These are phyloP conservation scores for Drosophila repletoides DNA, from an alignment of 1,140 invertebrate species.

Conservation along the genomic window DNA sequence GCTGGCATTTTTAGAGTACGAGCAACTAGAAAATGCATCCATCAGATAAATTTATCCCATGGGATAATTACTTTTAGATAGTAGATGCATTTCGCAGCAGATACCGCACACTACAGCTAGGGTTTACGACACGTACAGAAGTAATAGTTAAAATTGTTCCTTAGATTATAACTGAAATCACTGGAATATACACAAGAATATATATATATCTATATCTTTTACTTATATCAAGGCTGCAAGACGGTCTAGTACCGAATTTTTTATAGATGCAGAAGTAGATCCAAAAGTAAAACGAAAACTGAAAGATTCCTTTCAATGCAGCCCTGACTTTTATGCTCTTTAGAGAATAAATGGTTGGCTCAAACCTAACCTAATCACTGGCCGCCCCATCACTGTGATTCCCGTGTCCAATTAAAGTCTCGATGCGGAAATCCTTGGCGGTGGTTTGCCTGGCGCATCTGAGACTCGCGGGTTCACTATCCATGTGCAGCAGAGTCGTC, in stretches of 20 bases:
- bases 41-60: conserved; percentile 37
- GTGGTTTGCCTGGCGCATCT: conserved; percentile 55
- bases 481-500: conserved; percentile 45
- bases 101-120: conserved; percentile 28
- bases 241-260: no score
- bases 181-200: conserved; percentile 48
- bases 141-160: conserved; percentile 56
- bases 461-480: conserved; percentile 44
- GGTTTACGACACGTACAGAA: conserved; percentile 39
- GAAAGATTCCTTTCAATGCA: no score
- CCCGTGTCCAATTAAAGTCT: conserved; percentile 74
- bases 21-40: conserved; percentile 38
- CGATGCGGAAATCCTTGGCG: conserved; percentile 81
- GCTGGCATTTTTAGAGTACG: conserved; percentile 46
- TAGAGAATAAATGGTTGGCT: no score
- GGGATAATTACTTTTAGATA: background rate
- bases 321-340: no score
- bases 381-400: conserved; percentile 51
- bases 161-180: conserved; percentile 60
- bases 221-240: background rate
- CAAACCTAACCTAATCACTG: conserved; percentile 45
- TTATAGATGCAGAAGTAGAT: no score
- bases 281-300: no score
- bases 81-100: conserved; percentile 9
- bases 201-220: background rate